Evolutionary conservation across 2,888 invertebrate genomes (phyloP).

Genomic region (Bembecia ichneumoniformis): DNA sequence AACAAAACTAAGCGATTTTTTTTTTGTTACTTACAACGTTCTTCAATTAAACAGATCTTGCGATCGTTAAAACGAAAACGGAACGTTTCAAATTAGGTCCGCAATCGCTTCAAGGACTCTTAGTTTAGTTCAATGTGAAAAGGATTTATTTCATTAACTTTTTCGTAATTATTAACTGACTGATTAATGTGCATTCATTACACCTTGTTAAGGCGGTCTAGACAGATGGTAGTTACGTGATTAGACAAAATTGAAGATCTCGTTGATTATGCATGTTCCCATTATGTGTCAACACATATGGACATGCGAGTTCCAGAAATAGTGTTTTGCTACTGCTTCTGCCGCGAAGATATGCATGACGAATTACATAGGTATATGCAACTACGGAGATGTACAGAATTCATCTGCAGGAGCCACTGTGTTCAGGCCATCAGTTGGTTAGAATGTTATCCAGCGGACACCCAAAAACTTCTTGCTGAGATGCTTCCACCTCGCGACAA

Average conservation of each 20-base stretch:
- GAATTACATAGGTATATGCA: no score
- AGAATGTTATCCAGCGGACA: no score
- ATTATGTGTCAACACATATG: background rate
- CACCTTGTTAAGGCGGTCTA: background rate
- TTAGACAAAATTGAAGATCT: background rate
- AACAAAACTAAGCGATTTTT: no score
- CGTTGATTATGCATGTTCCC: background rate
- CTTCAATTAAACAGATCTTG: no score
- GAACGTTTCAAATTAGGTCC: background rate
- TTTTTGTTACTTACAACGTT: no score
- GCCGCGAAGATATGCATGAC: background rate
- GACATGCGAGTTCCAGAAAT: background rate
- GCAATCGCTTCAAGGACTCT: background rate
- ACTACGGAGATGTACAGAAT: no score
- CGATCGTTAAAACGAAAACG: background rate
- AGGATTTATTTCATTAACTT: background rate
- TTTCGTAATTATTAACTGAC: background rate
- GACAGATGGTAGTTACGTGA: background rate
- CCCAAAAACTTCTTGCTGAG: no score
- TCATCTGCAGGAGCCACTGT: no score
- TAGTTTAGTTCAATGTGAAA: background rate
- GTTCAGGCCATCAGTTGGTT: no score
- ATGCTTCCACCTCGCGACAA: no score
- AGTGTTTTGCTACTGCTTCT: background rate
- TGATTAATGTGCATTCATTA: background rate